A percentile compares a stretch with the other conserved stretches of the same genome.
Evolutionary conservation across 2,888 invertebrate genomes (phyloP).

Genomic region (Chouioia cunea): DNA sequence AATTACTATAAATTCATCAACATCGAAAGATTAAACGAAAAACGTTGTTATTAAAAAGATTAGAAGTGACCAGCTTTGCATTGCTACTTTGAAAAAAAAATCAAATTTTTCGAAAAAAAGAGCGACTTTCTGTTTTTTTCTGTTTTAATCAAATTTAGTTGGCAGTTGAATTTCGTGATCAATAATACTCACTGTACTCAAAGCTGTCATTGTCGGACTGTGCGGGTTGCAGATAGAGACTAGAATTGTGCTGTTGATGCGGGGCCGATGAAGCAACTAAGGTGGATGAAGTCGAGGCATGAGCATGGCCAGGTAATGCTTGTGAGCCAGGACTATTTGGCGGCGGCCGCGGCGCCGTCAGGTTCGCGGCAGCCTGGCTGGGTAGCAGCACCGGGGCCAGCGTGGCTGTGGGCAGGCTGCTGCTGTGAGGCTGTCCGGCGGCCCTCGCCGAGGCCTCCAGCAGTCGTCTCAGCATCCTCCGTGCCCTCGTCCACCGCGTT

Average conservation of each 20-base stretch:
- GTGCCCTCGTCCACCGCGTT: constrained; percentile 46
- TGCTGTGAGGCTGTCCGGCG: constrained; percentile 29
- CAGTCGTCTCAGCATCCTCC: constrained; percentile 46
- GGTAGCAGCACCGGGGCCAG: not conserved
- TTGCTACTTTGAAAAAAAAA: too few relatives aligned
- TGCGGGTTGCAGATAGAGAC: constrained; percentile 55
- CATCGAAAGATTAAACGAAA: too few relatives aligned
- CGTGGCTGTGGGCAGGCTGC: constrained; percentile 15
- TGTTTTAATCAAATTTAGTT: too few relatives aligned
- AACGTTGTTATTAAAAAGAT: too few relatives aligned
- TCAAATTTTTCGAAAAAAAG: too few relatives aligned
- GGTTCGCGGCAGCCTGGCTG: constrained; percentile 15
- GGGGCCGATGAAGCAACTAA: constrained; percentile 43
- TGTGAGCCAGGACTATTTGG: constrained; percentile 15
- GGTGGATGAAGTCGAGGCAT: not conserved
- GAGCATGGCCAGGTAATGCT: not conserved
- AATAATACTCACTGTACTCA: constrained; percentile 64
- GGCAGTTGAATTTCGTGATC: too few relatives aligned
- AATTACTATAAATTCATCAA: too few relatives aligned
- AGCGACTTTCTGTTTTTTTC: too few relatives aligned
- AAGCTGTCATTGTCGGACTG: constrained; percentile 61
- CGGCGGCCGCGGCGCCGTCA: constrained; percentile 35
- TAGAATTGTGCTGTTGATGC: constrained; percentile 61
- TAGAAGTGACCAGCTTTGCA: too few relatives aligned
- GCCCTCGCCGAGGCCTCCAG: constrained; percentile 45